Percentiles rank a stretch among this genome's conserved stretches.
Conservation (phyloP, 2,797 vertebrate species). For the Setipinna tenuifilis region DNA sequence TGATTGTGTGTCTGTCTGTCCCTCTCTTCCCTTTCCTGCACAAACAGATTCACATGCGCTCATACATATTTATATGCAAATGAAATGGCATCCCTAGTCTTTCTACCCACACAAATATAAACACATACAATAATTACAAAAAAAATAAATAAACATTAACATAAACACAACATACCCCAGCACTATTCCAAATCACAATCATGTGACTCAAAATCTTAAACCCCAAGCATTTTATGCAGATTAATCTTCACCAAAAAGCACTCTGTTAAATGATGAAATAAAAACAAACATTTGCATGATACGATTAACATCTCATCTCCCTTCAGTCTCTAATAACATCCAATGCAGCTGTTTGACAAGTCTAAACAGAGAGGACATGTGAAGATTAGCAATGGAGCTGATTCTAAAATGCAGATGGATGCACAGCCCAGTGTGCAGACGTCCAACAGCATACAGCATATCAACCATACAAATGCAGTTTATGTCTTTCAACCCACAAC, state of each 20-base stretch:
- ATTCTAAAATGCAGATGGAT: neutral
- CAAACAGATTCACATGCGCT: neutral
- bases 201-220: neutral
- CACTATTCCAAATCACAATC: neutral
- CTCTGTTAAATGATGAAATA: neutral
- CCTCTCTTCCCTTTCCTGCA: neutral
- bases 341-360: constrained; percentile 14
- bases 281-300: constrained; percentile 1
- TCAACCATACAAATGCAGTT: neutral
- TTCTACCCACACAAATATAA: neutral
- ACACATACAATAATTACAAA: neutral
- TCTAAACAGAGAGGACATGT: neutral
- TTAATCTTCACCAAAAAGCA: constrained; percentile 11
- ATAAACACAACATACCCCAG: neutral
- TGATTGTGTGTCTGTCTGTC: neutral
- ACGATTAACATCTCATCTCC: constrained; percentile 1
- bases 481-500: neutral
- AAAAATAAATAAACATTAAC: neutral
- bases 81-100: too few relatives aligned
- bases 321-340: neutral
- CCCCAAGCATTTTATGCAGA: neutral
- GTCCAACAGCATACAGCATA: neutral
- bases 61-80: constrained; percentile 10
- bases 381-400: neutral
- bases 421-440: neutral